Evolutionary conservation across 2,888 invertebrate genomes (phyloP).

Genomic region (Argynnis bischoffii): DNA sequence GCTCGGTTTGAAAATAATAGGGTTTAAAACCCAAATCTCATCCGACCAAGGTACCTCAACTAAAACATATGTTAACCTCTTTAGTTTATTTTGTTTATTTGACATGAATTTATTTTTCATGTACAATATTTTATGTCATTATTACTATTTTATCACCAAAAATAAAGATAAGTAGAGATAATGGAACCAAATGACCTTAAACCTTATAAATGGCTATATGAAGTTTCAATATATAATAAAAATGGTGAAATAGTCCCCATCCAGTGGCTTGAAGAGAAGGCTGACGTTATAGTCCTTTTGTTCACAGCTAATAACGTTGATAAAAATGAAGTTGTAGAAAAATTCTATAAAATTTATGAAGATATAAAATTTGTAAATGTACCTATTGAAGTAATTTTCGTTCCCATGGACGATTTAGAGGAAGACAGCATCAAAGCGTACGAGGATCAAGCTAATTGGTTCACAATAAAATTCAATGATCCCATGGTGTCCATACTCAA

Average conservation of each 20-base stretch:
- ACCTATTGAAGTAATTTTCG: slow-evolving; percentile 68
- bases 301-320: slow-evolving; percentile 61
- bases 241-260: slow-evolving; percentile 48
- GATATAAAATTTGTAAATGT: slow-evolving; percentile 58
- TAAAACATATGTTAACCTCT: too few relatives aligned
- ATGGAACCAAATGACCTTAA: slow-evolving; percentile 41
- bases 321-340: slow-evolving; percentile 55
- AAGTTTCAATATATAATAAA: slow-evolving; percentile 58
- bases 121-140: too few relatives aligned
- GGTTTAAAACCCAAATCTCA: too few relatives aligned
- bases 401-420: slow-evolving; percentile 62
- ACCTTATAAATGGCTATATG: slow-evolving; percentile 58
- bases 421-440: slow-evolving; percentile 52
- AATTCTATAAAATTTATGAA: slow-evolving; percentile 69
- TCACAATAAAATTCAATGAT: slow-evolving; percentile 60
- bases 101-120: too few relatives aligned
- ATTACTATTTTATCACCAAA: background rate
- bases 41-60: too few relatives aligned
- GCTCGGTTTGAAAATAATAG: too few relatives aligned
- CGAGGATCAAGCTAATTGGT: slow-evolving; percentile 71
- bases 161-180: background rate
- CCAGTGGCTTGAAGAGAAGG: slow-evolving; percentile 58
- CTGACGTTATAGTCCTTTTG: slow-evolving; percentile 59
- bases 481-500: slow-evolving; percentile 53
- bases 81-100: too few relatives aligned